phyloP scores from a whole-genome alignment of 1,140 invertebrate species.

The Adelges cooleyi region DNA sequence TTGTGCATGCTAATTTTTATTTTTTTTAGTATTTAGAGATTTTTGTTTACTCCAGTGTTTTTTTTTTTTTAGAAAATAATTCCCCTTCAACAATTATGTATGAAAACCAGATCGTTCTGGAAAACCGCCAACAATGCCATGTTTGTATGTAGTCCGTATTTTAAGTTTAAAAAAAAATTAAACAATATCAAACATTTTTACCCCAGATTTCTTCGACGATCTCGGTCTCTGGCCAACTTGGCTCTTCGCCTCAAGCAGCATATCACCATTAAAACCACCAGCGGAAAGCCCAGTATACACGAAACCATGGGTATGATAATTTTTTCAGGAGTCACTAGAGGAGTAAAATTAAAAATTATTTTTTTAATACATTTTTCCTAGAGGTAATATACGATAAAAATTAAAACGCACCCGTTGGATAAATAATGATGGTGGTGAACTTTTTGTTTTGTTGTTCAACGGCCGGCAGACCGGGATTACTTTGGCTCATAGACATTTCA shows the following conservation, averaged over 20 bases:
- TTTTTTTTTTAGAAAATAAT: too few species aligned
- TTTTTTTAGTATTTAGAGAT: too few species aligned
- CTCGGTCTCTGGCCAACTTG: conserved; percentile 50
- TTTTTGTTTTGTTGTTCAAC: conserved; percentile 25
- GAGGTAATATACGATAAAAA: too few species aligned
- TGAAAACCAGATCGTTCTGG: too few species aligned
- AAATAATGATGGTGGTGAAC: conserved; percentile 40
- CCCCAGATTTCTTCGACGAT: conserved; percentile 33
- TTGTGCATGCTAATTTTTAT: too few species aligned
- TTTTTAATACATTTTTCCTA: neutral
- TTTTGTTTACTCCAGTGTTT: too few species aligned
- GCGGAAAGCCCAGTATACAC: conserved; percentile 75
- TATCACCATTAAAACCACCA: conserved; percentile 70
- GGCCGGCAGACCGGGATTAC: neutral
- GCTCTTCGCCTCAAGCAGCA: conserved; percentile 70
- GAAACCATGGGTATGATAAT: conserved; percentile 80
- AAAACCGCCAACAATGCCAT: too few species aligned
- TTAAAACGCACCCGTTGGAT: conserved; percentile 43
- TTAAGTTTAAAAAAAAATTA: too few species aligned
- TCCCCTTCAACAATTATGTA: too few species aligned
- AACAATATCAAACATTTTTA: neutral
- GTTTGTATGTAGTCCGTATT: too few species aligned
- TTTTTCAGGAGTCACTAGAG: conserved; percentile 74
- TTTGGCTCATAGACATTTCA: conserved; percentile 5
- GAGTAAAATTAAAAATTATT: conserved; percentile 28